Evolutionary conservation across 2,797 vertebrate species (phyloP).

Genomic region (Carduelis carduelis): DNA sequence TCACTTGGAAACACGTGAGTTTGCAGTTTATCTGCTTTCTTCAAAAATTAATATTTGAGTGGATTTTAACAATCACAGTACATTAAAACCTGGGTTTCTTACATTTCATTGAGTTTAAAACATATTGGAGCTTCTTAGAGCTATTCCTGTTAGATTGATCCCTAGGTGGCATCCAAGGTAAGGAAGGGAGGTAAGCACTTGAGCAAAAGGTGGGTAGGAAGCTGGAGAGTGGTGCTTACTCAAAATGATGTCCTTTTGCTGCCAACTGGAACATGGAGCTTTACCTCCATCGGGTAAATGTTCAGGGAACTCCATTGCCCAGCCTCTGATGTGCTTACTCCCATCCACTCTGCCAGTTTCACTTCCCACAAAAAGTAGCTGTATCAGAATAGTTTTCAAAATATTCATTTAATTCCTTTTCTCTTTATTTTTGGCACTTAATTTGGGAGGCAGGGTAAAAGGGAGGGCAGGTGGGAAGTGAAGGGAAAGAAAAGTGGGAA

Average conservation of each 20-base stretch:
- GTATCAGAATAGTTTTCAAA: not conserved
- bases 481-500: not conserved
- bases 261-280: not conserved
- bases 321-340: not conserved
- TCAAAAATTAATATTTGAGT: not conserved
- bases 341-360: not conserved
- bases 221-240: not conserved
- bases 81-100: not conserved
- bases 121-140: not conserved
- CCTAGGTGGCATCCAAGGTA: not conserved
- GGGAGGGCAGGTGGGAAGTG: not conserved
- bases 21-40: not conserved
- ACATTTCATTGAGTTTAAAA: not conserved
- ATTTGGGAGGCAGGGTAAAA: not conserved
- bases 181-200: not conserved
- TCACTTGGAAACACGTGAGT: not conserved
- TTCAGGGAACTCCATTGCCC: not conserved
- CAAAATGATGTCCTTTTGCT: not conserved
- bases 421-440: not conserved
- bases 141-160: not conserved
- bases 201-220: not conserved
- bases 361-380: not conserved
- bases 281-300: rapidly evolving
- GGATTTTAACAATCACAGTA: not conserved
- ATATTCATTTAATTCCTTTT: not conserved